Evolutionary conservation across 1,140 invertebrate species (phyloP).

Genomic region (Phymorhynchus buccinoides): DNA sequence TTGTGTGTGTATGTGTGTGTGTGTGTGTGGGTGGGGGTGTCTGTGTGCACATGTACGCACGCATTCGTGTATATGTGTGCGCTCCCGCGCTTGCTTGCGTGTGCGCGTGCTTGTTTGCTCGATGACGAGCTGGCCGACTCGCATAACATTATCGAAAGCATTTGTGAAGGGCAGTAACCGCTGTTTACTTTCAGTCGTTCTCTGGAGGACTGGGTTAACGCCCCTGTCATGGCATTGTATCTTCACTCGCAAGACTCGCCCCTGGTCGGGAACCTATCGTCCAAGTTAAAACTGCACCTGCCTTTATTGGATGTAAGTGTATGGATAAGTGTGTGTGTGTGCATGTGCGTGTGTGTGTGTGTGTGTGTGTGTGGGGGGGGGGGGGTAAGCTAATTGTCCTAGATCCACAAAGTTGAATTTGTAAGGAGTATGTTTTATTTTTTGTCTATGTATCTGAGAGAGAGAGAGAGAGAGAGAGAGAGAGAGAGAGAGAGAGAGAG

Average conservation of each 20-base stretch:
- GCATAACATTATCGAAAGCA: not conserved
- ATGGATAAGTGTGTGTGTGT: too few relatives aligned
- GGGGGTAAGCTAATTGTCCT: too few relatives aligned
- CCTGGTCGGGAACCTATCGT: constrained; percentile 55
- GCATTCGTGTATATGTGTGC: not conserved
- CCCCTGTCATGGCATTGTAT: constrained; percentile 65
- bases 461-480: too few relatives aligned
- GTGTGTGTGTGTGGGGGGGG: too few relatives aligned
- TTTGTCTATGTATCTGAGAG: too few relatives aligned
- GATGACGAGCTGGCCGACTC: not conserved
- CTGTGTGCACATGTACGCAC: not conserved
- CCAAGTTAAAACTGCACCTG: constrained; percentile 56
- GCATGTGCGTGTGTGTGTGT: too few relatives aligned
- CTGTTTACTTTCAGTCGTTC: constrained; percentile 46
- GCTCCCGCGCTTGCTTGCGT: not conserved
- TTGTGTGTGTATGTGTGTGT: not conserved
- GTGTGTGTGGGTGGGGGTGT: not conserved
- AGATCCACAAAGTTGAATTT: too few relatives aligned
- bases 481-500: too few relatives aligned
- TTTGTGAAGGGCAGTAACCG: not conserved
- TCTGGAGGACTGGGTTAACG: constrained; percentile 68
- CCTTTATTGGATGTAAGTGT: constrained; percentile 68
- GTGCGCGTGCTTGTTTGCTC: not conserved
- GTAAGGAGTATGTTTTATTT: too few relatives aligned
- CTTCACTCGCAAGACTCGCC: constrained; percentile 54